phyloP scores from a whole-genome alignment of 2,888 invertebrate genomes.

The Pardosa pseudoannulata region DNA sequence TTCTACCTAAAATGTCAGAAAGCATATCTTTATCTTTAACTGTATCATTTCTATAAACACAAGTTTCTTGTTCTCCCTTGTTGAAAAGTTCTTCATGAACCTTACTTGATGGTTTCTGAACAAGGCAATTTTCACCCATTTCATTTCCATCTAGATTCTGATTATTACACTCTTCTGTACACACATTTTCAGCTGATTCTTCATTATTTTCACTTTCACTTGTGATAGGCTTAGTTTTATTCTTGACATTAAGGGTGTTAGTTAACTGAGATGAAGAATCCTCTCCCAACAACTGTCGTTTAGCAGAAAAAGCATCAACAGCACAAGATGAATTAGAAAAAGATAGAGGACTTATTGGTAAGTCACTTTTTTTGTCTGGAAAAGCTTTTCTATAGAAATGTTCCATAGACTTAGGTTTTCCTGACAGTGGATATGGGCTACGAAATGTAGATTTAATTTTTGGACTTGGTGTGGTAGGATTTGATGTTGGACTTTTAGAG shows the following conservation, averaged over 20 bases:
- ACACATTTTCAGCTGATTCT: no score
- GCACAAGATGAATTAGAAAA: slow-evolving; percentile 57
- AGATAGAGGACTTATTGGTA: slow-evolving; percentile 35
- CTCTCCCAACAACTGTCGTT: background rate
- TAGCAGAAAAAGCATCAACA: slow-evolving; percentile 44
- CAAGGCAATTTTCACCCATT: no score
- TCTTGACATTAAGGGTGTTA: no score
- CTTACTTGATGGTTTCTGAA: background rate
- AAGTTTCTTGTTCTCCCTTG: background rate
- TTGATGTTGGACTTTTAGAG: no score
- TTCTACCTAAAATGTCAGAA: background rate
- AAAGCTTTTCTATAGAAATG: slow-evolving; percentile 37
- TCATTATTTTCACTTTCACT: no score
- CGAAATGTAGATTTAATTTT: background rate
- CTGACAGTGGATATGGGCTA: background rate
- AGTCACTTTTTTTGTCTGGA: background rate
- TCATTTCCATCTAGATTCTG: no score
- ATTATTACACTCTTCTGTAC: no score
- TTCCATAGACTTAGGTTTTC: slow-evolving; percentile 53
- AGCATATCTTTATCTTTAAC: background rate
- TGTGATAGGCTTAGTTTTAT: no score
- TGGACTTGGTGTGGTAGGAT: no score
- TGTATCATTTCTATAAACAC: background rate
- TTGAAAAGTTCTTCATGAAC: background rate
- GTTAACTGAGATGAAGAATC: background rate